Conservation (phyloP, 1,140 invertebrate genomes). For the Sipha flava region DNA sequence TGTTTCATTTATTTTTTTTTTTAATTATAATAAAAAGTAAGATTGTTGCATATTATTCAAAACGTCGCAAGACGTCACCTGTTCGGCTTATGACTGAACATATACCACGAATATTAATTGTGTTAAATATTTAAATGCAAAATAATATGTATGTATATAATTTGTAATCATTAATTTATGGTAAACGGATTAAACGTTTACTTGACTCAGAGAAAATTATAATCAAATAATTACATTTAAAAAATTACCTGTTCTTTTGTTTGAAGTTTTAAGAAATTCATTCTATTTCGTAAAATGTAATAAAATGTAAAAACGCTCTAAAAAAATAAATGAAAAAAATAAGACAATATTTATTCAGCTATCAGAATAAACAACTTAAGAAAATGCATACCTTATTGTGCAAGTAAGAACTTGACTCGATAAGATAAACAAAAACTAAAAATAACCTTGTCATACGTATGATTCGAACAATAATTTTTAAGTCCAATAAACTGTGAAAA, state of each 20-base stretch:
- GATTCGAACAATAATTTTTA: not conserved
- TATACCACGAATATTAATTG: no score
- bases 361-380: not conserved
- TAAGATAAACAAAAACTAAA: not conserved
- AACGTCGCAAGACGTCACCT: no score
- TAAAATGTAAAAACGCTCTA: not conserved
- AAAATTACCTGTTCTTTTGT: slow-evolving; percentile 8
- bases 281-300: not conserved
- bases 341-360: not conserved
- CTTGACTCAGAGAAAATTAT: no score
- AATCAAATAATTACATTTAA: not conserved
- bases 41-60: no score
- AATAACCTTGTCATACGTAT: not conserved
- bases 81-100: no score
- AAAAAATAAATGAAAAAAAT: not conserved
- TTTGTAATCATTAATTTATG: no score
- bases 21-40: no score
- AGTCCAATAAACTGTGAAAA: not conserved
- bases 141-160: no score
- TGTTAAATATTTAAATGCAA: no score
- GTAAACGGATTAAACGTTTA: no score
- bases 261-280: not conserved
- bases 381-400: not conserved
- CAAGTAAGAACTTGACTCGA: slow-evolving; percentile 14
- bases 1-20: no score